phyloP scores from a whole-genome alignment of 1,140 invertebrate species.

The Philaenus spumarius region DNA sequence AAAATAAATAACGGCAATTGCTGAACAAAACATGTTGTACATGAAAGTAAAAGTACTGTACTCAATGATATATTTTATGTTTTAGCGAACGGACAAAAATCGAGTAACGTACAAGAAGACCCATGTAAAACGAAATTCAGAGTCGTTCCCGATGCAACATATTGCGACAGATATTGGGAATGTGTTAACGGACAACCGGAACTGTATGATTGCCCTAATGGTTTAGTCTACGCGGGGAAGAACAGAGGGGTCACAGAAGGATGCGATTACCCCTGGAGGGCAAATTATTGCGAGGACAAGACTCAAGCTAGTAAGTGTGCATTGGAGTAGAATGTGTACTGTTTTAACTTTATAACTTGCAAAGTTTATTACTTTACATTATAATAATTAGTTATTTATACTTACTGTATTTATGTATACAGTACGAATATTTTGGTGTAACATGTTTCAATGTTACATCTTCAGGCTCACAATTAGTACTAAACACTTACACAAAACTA shows the following conservation, averaged over 20 bases:
- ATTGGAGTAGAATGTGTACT: too few species aligned
- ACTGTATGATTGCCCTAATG: constrained; percentile 84
- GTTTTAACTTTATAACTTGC: too few species aligned
- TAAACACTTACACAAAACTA: too few species aligned
- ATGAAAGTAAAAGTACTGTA: too few species aligned
- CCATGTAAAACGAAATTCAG: constrained; percentile 37
- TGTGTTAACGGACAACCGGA: constrained; percentile 70
- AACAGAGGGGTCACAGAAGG: constrained; percentile 78
- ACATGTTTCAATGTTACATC: too few species aligned
- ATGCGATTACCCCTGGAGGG: constrained; percentile 83
- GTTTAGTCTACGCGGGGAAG: constrained; percentile 81
- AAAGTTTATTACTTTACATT: not conserved
- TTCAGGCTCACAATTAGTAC: too few species aligned
- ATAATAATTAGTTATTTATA: not conserved
- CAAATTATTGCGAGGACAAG: constrained; percentile 75
- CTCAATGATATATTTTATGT: not conserved
- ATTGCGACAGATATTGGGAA: constrained; percentile 81
- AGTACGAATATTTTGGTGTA: too few species aligned
- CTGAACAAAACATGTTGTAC: too few species aligned
- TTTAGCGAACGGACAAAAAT: constrained; percentile 13
- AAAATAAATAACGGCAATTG: too few species aligned
- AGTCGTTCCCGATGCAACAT: constrained; percentile 66
- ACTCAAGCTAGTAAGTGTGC: constrained; percentile 57
- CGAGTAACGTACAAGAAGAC: constrained; percentile 30
- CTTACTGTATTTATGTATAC: too few species aligned